Evolutionary conservation across 1,140 invertebrate species (phyloP), one percentile per base, ranked within the genome.

Genomic region (Papilio polytes): DNA sequence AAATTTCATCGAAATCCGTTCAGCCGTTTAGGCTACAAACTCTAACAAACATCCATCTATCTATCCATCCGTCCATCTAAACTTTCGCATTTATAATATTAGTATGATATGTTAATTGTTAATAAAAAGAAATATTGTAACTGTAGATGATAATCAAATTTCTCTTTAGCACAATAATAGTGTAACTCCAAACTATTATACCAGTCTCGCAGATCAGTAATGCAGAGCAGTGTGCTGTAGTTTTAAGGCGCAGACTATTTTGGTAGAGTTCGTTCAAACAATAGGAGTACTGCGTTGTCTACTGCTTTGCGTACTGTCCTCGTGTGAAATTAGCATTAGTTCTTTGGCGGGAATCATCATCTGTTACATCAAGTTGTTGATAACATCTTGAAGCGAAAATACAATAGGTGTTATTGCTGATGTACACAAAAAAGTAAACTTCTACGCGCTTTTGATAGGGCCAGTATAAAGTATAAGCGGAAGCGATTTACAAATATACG

Each of bases 121-220:
- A n/a, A n/a, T n/a, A n/a, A n/a, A n/a, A n/a, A n/a, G n/a, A n/a
- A n/a, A n/a, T n/a, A n/a, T n/a, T n/a, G n/a, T n/a, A n/a, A n/a
- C n/a, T n/a, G 31, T 10, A 80, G 73, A 77, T 83, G 80, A 80
- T 63, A 41, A 83, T 80, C 82, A 51, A 82, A 83, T 84, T 85
- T 86, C 85, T 83, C 83, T 86, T 82, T 80, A 41, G 6, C 1
- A 81, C 26, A 80, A 77, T 79, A 63, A 36, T 74, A 26, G 59
- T 46, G 3, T 41, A 36, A 41, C 13, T 18, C 31, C n/a, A 46
- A 74, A 41, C 18, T 74, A 46, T 74, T n/a, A 48, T 22, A 4
- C n/a, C n/a, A 41, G 36, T 41, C 0, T 41, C 36, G 8, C 6
- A 41, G 36, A 41, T 8, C 36, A 41, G 36, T 41, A 4, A 41